Percentiles rank a stretch among this genome's conserved stretches.
Evolutionary conservation across 2,113 vertebrate genomes (phyloP).

Genomic region (Octodon degus): DNA sequence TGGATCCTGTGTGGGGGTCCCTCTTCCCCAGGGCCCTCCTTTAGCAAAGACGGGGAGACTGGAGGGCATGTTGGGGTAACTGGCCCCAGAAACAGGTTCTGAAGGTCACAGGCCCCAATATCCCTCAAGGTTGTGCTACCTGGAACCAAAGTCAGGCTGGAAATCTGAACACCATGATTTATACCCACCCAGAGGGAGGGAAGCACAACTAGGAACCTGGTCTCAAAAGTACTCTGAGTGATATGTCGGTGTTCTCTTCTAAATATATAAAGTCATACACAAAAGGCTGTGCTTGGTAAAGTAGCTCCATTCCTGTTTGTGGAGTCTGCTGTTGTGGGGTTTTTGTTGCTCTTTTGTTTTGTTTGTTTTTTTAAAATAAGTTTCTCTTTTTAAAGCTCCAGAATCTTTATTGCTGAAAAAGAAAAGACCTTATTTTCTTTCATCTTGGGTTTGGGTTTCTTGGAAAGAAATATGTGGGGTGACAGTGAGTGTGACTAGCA

Average conservation of each 20-base stretch:
- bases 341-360: not conserved
- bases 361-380: not conserved
- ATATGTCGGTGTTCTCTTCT: not conserved
- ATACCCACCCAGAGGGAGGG: not conserved
- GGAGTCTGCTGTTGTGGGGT: not conserved
- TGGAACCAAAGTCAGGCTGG: not conserved
- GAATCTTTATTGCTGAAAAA: not conserved
- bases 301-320: not conserved
- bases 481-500: not conserved
- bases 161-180: not conserved
- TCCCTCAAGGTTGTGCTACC: not conserved
- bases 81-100: not conserved
- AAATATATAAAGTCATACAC: not conserved
- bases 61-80: not conserved
- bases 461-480: not conserved
- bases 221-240: not conserved
- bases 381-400: not conserved
- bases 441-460: not conserved
- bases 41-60: not conserved
- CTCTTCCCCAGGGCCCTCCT: not conserved
- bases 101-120: not conserved
- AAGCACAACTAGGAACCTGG: not conserved
- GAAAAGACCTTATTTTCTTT: not conserved
- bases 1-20: rapidly evolving
- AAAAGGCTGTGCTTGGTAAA: not conserved